Evolutionary conservation across 2,888 invertebrate species (phyloP), one percentile per base, ranked within the genome.

Genomic region (Cyclophora albipunctata): DNA sequence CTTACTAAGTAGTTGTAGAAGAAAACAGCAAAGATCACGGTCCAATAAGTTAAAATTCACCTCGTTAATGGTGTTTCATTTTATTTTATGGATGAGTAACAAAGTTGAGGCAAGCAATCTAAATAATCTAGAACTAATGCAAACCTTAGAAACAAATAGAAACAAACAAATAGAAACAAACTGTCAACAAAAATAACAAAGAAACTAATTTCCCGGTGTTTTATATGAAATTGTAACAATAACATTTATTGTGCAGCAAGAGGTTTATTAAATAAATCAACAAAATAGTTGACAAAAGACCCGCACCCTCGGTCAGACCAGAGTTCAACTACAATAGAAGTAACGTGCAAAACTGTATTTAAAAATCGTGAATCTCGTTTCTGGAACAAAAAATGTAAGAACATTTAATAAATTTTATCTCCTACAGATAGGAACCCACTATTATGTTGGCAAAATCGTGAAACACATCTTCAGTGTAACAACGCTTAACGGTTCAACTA

Each of bases 401-500:
- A 43, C 43, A 62, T 68, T 67, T 71, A 70, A 69, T 69, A 62
- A 67, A 68, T 67, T 67, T 49, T 66, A 68, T 66, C 64, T 67
- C 58, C 20, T 20, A 20, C 20, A 20, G 20, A 20, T 20, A 20
- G 20, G 20, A 20, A 20, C 20, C 20, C 20, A 75, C 81, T 81
- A 79, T 81, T 67, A 60, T 57, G 60, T 69, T 68, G 63, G 68
- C 63, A 62, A 71, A 74, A 67, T 80, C 82, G 80, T 81, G 79
- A 72, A 57, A 74, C 62, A 65, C 59, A 70, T 66, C 68, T 59
- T 58, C 65, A 66, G 63, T 60, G 63, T 71, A 66, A 64, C 67
- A 67, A 57, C 62, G 69, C 60, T 75, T 83, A 84, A 84, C 84
- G 84, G 84, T 84, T 83, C 72, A 84, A 78, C 81, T 84, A 76